Evolutionary conservation across 2,797 vertebrate genomes (phyloP), one percentile per base, ranked within the genome.

Genomic region (Borostomias antarcticus): DNA sequence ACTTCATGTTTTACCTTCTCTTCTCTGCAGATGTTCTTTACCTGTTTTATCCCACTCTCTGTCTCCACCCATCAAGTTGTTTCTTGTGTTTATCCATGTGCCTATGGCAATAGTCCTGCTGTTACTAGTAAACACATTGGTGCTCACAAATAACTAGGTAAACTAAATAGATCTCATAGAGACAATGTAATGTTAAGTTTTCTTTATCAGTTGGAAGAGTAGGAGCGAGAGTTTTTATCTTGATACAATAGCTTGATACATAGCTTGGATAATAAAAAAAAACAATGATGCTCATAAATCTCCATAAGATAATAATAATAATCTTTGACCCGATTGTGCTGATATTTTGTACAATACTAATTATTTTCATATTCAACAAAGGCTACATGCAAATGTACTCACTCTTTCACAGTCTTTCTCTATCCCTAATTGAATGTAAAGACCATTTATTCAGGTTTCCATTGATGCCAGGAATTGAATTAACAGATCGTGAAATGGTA

Each of bases 81-180:
- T 68, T 54, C 69, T 71, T 65, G 57, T 71, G 28, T 75, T 47
- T 35, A 66, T 63, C 70, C 75, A 57, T 68, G 70, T 63, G 58
- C 51, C 80, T 78, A 81, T 82, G 70, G 84, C 80, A 84, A 84
- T 80, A 29, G 68, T 64, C 57, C 66, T 69, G 48, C 62, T 56
- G 84, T 86, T 74, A 72, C 84, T 80, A 82, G 82, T 78, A 84
- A 86, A 82, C 68, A 65, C 81, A 80, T 74, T 66, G 69, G 74
- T 57, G 63, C 73, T 82, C 25, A 35, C 61, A 26, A 40, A 29
- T 37, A 21, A 8, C 10, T 17, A 28, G 53, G 37, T 19, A 56
- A 32, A 32, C 29, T 1, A 26, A 45, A 23, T 29, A n/a, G 23
- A 43, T 45, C n/a, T 43, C 32, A 29, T n/a, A 54, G 35, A 30